Evolutionary conservation across 2,888 invertebrate species (phyloP).

Genomic region (Macroteleia sp.): DNA sequence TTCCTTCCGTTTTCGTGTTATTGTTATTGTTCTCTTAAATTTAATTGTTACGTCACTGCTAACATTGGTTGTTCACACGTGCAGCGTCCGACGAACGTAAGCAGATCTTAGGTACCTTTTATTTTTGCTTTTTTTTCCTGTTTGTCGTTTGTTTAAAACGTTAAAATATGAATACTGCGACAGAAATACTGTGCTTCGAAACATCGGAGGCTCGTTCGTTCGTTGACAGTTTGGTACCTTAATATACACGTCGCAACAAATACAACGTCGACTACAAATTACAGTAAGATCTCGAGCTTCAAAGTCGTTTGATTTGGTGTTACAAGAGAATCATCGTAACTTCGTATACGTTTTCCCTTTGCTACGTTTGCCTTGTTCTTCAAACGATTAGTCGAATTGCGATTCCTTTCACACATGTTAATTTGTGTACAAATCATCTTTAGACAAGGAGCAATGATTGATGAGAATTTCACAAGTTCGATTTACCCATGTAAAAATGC

Average conservation of each 20-base stretch:
- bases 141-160: background rate
- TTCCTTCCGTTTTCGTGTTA: background rate
- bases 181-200: conserved; percentile 43
- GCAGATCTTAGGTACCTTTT: background rate
- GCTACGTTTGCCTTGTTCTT: too few relatives aligned
- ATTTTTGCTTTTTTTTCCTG: background rate
- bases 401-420: too few relatives aligned
- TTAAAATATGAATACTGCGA: conserved; percentile 34
- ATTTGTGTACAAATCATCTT: too few relatives aligned
- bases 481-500: too few relatives aligned
- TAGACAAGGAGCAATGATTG: too few relatives aligned
- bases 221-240: background rate
- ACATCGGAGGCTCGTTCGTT: conserved; percentile 28
- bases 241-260: conserved; percentile 19
- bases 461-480: too few relatives aligned
- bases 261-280: conserved; percentile 34
- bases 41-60: too few relatives aligned
- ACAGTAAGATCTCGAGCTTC: conserved; percentile 22
- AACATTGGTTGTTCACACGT: conserved; percentile 2
- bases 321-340: too few relatives aligned
- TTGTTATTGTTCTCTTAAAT: too few relatives aligned
- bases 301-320: too few relatives aligned
- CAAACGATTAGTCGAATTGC: too few relatives aligned
- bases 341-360: too few relatives aligned
- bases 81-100: background rate